Base-by-base conservation (phyloP, 2,888 invertebrate genomes). In the Penaeus monodon region DNA sequence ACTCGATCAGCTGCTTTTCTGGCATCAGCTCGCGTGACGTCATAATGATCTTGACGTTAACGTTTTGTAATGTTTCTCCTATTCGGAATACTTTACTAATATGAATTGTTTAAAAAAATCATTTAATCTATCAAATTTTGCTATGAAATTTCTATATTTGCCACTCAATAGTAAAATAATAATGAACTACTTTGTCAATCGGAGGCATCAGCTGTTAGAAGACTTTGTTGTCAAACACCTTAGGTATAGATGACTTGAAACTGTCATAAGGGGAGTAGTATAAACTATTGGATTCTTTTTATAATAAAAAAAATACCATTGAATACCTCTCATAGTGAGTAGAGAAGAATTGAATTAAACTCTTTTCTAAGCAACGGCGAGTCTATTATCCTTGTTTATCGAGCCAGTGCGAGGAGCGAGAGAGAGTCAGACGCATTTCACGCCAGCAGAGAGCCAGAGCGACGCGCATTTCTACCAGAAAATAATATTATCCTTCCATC, bases 191-290 rank as follows among this genome's bases (percentile, higher is more conserved):
- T 83, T 83, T 64, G 2, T 33, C n/a, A 49, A 24, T 33, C 64
- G 76, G 74, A 76, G 20, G 20, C 33, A n/a, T 65, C 14, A 20
- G 22, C n/a, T 8, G 76, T 76, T 44, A 17, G 33, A 33, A 76
- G 83, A 33, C 64, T 83, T 84, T 84, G 84, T 84, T 84, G 84
- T 84, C 78, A 84, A 84, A 84, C 84, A 84, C 65, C 77, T 65
- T 49, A 3, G 66, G 29, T 68, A 84, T 84, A 84, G 68, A 84
- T n/a, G 57, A 66, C 68, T 29, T 6, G 57, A 84, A 7, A 24
- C 12, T 10, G n/a, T 29, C n/a, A 17, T 22, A 22, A 68, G 12
- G 81, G 68, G 57, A 22, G 38, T 57, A 57, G 14, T 57, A 57
- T 57, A 57, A 57, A 17, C 17, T 14, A 57, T 57, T 57, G 17